Evolutionary conservation across 1,140 invertebrate species (phyloP).

Genomic region (Drosophila eugracilis): DNA sequence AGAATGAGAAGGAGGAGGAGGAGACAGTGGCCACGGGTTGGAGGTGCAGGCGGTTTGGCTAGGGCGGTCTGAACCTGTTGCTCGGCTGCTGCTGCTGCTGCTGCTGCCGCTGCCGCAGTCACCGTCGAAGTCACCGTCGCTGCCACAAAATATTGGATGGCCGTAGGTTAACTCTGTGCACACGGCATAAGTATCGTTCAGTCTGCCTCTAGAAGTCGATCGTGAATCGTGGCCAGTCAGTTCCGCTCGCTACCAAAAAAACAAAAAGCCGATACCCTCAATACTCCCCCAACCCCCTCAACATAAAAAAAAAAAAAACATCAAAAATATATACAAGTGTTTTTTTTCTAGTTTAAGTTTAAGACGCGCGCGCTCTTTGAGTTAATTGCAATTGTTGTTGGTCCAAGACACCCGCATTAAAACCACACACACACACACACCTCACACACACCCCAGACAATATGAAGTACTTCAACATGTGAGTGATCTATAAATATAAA

Average conservation of each 20-base stretch:
- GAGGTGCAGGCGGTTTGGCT: constrained; percentile 35
- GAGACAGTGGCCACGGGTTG: constrained; percentile 13
- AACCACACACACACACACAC: constrained; percentile 37
- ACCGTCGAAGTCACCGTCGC: constrained; percentile 32
- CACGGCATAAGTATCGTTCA: constrained; percentile 82
- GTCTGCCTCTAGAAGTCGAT: constrained; percentile 82
- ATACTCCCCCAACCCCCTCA: not conserved
- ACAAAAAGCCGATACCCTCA: constrained; percentile 2
- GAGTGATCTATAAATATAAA: constrained; percentile 59
- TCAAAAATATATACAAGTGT: constrained; percentile 13
- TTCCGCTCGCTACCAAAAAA: constrained; percentile 11
- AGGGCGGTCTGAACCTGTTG: constrained; percentile 69
- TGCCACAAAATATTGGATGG: constrained; percentile 71
- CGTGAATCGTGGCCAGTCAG: constrained; percentile 74
- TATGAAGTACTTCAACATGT: constrained; percentile 84
- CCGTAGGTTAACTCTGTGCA: constrained; percentile 80
- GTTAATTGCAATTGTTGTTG: constrained; percentile 34
- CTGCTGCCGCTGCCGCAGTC: constrained; percentile 15
- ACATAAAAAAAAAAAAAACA: not conserved
- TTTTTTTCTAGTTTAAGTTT: constrained; percentile 57
- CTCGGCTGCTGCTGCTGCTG: constrained; percentile 19
- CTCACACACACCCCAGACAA: constrained; percentile 61
- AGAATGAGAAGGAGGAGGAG: constrained; percentile 1
- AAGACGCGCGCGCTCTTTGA: constrained; percentile 29
- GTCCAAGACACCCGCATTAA: constrained; percentile 3